These are phyloP conservation scores for Parnassius smintheus DNA, from an alignment of 2,888 invertebrate species.

Conservation along the genomic window DNA sequence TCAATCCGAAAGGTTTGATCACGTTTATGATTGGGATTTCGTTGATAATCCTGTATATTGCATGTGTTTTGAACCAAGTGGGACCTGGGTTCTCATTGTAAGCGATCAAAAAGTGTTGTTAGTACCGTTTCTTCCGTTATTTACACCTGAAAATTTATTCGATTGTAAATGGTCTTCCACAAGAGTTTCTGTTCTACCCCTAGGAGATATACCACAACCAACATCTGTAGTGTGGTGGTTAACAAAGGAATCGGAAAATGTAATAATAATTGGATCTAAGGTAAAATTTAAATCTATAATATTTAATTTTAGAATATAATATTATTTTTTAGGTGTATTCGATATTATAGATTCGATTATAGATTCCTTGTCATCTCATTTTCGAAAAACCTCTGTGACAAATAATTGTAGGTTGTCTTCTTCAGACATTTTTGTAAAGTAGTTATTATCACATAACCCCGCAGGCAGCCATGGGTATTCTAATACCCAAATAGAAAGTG, in stretches of 20 bases:
- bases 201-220: slow-evolving; percentile 71
- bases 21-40: slow-evolving; percentile 73
- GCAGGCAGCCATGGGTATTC: no score
- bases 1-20: slow-evolving; percentile 61
- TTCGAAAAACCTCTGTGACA: no score
- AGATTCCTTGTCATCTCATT: no score
- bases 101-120: slow-evolving; percentile 76
- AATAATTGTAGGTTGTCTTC: no score
- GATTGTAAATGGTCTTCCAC: slow-evolving; percentile 74
- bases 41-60: slow-evolving; percentile 81
- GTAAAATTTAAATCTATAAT: slow-evolving; percentile 38
- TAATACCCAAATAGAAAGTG: no score
- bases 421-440: no score
- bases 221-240: slow-evolving; percentile 89
- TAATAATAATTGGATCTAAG: slow-evolving; percentile 87
- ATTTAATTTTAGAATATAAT: no score
- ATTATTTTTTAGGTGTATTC: no score
- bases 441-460: no score
- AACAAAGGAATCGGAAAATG: slow-evolving; percentile 85
- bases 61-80: slow-evolving; percentile 92
- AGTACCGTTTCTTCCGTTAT: slow-evolving; percentile 74
- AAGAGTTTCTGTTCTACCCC: slow-evolving; percentile 70
- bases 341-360: no score
- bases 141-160: slow-evolving; percentile 66
- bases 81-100: slow-evolving; percentile 86